Conservation (phyloP, 1,140 invertebrate species). For the Dryas iulia region DNA sequence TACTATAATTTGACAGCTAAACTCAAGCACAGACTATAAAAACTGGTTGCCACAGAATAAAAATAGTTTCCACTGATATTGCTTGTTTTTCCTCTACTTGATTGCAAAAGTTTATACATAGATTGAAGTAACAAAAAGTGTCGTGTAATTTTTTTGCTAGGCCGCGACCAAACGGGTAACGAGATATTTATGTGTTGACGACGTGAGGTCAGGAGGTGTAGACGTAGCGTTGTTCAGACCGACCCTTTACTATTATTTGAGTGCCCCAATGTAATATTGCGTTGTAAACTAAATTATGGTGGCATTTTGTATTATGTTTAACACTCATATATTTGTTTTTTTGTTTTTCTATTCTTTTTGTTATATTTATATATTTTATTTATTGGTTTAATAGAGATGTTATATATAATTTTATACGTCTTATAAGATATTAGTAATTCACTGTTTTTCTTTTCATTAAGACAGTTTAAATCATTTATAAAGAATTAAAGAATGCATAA, state of each 20-base stretch:
- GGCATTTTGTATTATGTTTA: slow-evolving; percentile 23
- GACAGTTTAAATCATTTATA: too few species aligned
- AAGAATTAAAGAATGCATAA: too few species aligned
- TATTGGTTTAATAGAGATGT: too few species aligned
- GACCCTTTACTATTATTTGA: slow-evolving; percentile 51
- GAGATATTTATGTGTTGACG: slow-evolving; percentile 64
- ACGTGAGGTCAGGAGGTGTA: slow-evolving; percentile 53
- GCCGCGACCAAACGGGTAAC: slow-evolving; percentile 50
- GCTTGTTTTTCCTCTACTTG: slow-evolving; percentile 44
- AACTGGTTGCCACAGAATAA: slow-evolving; percentile 16
- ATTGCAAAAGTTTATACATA: slow-evolving; percentile 58
- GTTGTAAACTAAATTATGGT: slow-evolving; percentile 39
- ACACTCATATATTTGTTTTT: too few species aligned
- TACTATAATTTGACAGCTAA: background rate
- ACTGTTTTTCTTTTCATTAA: too few species aligned
- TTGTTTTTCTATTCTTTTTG: background rate
- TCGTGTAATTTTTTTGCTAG: slow-evolving; percentile 51
- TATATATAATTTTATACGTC: too few species aligned
- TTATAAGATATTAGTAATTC: too few species aligned
- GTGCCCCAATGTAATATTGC: slow-evolving; percentile 43
- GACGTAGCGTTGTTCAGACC: slow-evolving; percentile 46
- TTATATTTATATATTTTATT: background rate
- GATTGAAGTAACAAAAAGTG: slow-evolving; percentile 50
- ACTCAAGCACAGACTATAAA: background rate
- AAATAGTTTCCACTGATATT: slow-evolving; percentile 19